A percentile compares a stretch with the other conserved stretches of the same genome.
phyloP scores from a whole-genome alignment of 2,797 vertebrate species.

The Alexandromys oeconomus region DNA sequence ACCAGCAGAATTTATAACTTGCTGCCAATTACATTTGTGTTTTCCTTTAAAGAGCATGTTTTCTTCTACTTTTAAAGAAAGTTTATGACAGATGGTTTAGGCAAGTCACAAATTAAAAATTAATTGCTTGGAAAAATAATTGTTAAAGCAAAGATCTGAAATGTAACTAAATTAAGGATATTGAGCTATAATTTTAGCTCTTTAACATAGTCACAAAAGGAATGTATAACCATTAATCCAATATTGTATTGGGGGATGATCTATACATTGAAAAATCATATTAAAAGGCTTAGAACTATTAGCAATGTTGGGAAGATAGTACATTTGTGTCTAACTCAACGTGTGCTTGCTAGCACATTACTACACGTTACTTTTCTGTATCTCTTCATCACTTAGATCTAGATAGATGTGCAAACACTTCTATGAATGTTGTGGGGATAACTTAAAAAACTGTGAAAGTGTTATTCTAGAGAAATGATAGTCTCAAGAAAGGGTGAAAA shows the following conservation, averaged over 20 bases:
- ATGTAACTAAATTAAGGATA: constrained; percentile 24
- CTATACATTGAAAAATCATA: constrained; percentile 30
- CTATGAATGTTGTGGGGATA: neutral
- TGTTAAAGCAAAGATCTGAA: constrained; percentile 63
- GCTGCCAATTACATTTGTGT: constrained; percentile 18
- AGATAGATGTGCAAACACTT: constrained; percentile 35
- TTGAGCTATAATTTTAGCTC: constrained; percentile 41
- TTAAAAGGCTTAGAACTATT: constrained; percentile 14
- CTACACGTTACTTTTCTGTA: constrained; percentile 13
- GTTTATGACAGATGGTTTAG: constrained; percentile 31
- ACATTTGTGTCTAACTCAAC: constrained; percentile 9
- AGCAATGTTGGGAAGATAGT: constrained; percentile 36
- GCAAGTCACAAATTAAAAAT: constrained; percentile 54
- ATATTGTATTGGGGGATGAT: constrained; percentile 27
- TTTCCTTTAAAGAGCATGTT: constrained; percentile 42
- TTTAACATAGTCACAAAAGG: neutral
- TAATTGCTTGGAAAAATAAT: constrained; percentile 47
- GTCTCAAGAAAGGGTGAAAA: constrained; percentile 43
- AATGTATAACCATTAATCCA: neutral
- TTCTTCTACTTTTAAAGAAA: constrained; percentile 58
- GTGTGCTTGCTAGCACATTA: constrained; percentile 46
- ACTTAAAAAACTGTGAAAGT: neutral
- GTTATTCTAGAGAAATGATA: constrained; percentile 41
- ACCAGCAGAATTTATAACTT: constrained; percentile 47
- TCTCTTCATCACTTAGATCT: constrained; percentile 36